Conservation (phyloP, 2,888 invertebrate genomes). For the Hirtodrosophila alboralis region DNA sequence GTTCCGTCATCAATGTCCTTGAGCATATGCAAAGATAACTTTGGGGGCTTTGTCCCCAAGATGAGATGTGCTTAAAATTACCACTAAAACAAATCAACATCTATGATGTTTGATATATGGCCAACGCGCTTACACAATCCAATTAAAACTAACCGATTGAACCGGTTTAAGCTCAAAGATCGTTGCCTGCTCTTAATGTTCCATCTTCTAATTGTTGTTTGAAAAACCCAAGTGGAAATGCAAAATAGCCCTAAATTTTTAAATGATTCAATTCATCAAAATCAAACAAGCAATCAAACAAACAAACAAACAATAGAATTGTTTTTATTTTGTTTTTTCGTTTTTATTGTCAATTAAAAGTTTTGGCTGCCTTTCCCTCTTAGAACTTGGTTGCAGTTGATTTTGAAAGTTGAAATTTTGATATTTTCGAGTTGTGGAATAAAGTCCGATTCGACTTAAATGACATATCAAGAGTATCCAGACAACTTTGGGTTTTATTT, state of each 20-base stretch:
- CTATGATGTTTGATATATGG: slow-evolving; percentile 55
- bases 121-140: slow-evolving; percentile 40
- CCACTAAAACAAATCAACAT: slow-evolving; percentile 32
- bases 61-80: slow-evolving; percentile 27
- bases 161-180: slow-evolving; percentile 49
- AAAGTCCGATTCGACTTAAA: slow-evolving; percentile 41
- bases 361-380: slow-evolving; percentile 38
- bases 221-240: slow-evolving; percentile 52
- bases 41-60: slow-evolving; percentile 66
- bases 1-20: slow-evolving; percentile 74
- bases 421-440: slow-evolving; percentile 45
- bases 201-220: slow-evolving; percentile 33
- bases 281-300: slow-evolving; percentile 15
- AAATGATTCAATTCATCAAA: slow-evolving; percentile 63
- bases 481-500: slow-evolving; percentile 23
- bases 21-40: slow-evolving; percentile 40
- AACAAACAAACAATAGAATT: slow-evolving; percentile 14
- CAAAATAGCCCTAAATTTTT: slow-evolving; percentile 54
- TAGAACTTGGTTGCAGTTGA: slow-evolving; percentile 47
- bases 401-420: slow-evolving; percentile 73
- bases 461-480: slow-evolving; percentile 47
- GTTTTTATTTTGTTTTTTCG: background rate
- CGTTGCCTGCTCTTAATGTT: slow-evolving; percentile 21
- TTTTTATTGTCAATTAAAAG: slow-evolving; percentile 52
- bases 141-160: slow-evolving; percentile 12